A percentile compares a stretch with the other conserved stretches of the same genome.
Evolutionary conservation across 2,797 vertebrate genomes (phyloP).

Genomic region (Lutra lutra): DNA sequence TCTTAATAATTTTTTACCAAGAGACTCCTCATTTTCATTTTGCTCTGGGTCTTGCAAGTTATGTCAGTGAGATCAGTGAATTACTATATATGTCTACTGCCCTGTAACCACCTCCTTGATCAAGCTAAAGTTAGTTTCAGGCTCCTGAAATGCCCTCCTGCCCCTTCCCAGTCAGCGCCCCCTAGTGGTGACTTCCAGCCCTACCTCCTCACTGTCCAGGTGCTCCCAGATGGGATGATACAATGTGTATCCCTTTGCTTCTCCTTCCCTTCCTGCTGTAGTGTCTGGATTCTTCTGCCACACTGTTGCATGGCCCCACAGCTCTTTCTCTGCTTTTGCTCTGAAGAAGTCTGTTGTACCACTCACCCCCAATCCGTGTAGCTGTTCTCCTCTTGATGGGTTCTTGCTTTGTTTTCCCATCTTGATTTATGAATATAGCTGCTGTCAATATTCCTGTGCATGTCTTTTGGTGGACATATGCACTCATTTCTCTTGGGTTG

Average conservation of each 20-base stretch:
- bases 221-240: fast-evolving
- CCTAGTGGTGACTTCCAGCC: neutral
- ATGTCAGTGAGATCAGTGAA: neutral
- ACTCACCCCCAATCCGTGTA: neutral
- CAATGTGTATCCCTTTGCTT: neutral
- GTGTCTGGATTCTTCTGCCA: fast-evolving
- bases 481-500: neutral
- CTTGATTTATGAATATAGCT: neutral
- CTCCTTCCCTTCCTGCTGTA: neutral
- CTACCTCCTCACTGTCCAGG: neutral
- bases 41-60: neutral
- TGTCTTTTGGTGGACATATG: neutral
- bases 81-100: neutral
- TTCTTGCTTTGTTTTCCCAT: neutral
- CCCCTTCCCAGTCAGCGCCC: neutral
- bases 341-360: fast-evolving
- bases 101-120: neutral
- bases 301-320: fast-evolving
- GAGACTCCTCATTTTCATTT: neutral
- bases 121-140: neutral
- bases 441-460: fast-evolving
- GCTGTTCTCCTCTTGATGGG: neutral
- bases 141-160: neutral
- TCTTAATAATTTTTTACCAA: neutral
- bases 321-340: neutral